These are phyloP conservation scores for Hippocampus barbouri DNA, from an alignment of 2,113 vertebrate genomes.

Conservation along the genomic window DNA sequence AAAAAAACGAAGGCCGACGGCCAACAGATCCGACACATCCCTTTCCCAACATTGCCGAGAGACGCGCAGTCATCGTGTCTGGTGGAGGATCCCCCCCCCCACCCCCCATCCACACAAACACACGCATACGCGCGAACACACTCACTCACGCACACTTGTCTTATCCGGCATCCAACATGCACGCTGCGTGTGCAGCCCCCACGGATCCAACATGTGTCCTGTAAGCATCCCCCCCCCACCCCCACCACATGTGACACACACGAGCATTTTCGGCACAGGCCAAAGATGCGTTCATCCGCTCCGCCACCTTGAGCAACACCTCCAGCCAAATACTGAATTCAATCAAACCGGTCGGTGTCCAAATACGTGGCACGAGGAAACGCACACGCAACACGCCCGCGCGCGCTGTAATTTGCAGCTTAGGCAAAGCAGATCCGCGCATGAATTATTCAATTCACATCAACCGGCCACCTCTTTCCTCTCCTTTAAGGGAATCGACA, in stretches of 20 bases:
- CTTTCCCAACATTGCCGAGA: constrained; percentile 30
- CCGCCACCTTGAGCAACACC: constrained; percentile 17
- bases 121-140: background rate
- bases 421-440: constrained; percentile 53
- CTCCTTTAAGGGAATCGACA: constrained; percentile 36
- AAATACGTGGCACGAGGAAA: constrained; percentile 15
- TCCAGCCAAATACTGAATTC: constrained; percentile 32
- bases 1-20: constrained; percentile 15
- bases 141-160: background rate
- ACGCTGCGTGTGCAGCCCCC: constrained; percentile 20
- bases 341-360: constrained; percentile 43
- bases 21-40: constrained; percentile 40
- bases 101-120: background rate
- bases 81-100: background rate
- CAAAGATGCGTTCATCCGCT: constrained; percentile 43
- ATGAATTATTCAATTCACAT: constrained; percentile 74
- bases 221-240: constrained; percentile 34
- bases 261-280: constrained; percentile 25
- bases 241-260: constrained; percentile 1
- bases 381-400: constrained; percentile 26
- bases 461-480: constrained; percentile 53
- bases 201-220: constrained; percentile 37
- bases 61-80: constrained; percentile 56
- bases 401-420: constrained; percentile 48
- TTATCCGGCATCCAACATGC: background rate